phyloP scores from a whole-genome alignment of 2,888 invertebrate genomes.

The Acanthosepion pharaonis region DNA sequence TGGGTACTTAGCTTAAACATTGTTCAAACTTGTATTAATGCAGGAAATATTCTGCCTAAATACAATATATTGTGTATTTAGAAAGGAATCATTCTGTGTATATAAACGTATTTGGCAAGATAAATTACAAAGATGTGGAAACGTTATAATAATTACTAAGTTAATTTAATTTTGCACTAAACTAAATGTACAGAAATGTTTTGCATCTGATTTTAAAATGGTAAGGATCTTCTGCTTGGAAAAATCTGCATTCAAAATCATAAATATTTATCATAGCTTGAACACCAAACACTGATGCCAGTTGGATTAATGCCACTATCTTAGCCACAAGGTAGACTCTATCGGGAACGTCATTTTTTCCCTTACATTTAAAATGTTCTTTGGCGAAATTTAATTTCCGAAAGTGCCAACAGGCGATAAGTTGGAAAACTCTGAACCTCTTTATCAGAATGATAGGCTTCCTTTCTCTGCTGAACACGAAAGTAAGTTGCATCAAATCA shows the following conservation, averaged over 20 bases:
- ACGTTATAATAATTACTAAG: no score
- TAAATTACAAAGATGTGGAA: no score
- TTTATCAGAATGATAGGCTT: neutral
- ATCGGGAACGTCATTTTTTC: neutral
- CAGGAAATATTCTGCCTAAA: no score
- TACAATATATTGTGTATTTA: no score
- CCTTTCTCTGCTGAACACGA: neutral
- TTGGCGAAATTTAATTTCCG: neutral
- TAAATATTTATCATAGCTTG: neutral
- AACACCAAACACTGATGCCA: neutral
- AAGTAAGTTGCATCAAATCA: neutral
- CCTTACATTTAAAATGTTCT: neutral
- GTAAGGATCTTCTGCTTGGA: neutral
- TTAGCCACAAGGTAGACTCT: neutral
- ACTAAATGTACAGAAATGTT: no score
- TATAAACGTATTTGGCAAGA: no score
- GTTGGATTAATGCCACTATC: neutral
- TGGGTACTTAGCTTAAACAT: no score
- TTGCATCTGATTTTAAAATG: no score
- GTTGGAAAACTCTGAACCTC: neutral
- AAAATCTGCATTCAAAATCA: neutral
- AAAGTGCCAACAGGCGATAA: neutral
- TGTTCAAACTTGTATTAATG: no score
- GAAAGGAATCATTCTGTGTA: no score
- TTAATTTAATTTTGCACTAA: neutral